Base-by-base conservation (phyloP, 2,797 vertebrate genomes). In the Hippocampus kuda region DNA sequence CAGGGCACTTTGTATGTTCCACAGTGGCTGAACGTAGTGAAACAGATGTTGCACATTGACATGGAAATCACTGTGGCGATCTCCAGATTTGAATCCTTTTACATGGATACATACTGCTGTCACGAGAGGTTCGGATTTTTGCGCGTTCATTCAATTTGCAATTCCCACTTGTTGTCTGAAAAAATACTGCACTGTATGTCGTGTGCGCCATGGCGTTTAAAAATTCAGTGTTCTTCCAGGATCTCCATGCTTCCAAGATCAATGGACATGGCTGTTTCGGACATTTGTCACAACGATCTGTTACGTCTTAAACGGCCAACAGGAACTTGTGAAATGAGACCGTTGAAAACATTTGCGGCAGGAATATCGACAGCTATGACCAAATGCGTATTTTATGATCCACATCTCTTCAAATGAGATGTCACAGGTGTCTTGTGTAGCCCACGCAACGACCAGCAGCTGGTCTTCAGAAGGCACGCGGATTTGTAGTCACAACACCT, bases 401-500 rank as follows among this genome's bases (percentile, higher is more conserved):
- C 42, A 65, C 12, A 26, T 26, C 20, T 15, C 12, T n/a, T 12
- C 63, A n/a, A 11, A 16, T 16, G 42, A 48, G 18, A 27, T 18
- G 13, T 7, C 41, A 66, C 44, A 27, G 1, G 15, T 48, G 26
- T 34, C 12, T 46, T 42, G 15, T 26, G 44, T 26, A 26, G 44
- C 22, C 38, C 44, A 48, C 12, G 69, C 57, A n/a, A 68, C 69
- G 42, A 51, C 13, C 59, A 75, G 74, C 65, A 16, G 59, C 78
- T 84, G 83, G 65, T 81, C 76, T 77, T 78, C 70, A 79, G 42
- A 72, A 66, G 72, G 72, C 22, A 60, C 5, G 67, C 71, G 61
- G 65, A 83, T 85, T 73, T 80, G 65, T 82, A 85, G 74, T 84
- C 81, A 82, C 75, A 76, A 82, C 79, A 78, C 71, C 66, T 53